Percentiles rank a stretch among this genome's conserved stretches.
These are phyloP conservation scores for Phaonia tiefii DNA, from an alignment of 2,888 invertebrate genomes.

Conservation along the genomic window DNA sequence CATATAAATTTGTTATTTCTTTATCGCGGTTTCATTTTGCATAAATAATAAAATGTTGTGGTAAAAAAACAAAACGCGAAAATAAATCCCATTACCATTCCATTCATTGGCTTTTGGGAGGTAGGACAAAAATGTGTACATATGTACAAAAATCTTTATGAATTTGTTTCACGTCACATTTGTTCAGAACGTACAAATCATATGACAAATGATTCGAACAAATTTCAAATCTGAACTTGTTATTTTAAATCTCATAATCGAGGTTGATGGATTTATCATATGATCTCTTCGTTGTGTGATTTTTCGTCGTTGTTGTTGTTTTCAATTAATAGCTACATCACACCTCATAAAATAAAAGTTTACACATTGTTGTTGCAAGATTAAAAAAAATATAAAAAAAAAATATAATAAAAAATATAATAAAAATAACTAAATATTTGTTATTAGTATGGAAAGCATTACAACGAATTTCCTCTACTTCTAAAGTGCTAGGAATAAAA, in stretches of 20 bases:
- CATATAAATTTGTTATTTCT: slow-evolving; percentile 62
- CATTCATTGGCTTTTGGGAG: too few species aligned
- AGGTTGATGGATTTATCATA: slow-evolving; percentile 63
- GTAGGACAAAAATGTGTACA: neutral
- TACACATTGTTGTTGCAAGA: too few species aligned
- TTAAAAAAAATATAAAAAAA: neutral
- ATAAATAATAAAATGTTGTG: slow-evolving; percentile 20
- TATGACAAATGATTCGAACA: slow-evolving; percentile 60
- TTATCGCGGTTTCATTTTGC: slow-evolving; percentile 34
- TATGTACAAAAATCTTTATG: slow-evolving; percentile 1
- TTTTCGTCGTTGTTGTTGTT: neutral
- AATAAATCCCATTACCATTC: neutral
- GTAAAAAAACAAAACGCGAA: neutral
- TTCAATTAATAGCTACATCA: slow-evolving; percentile 16
- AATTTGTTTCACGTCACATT: slow-evolving; percentile 57
- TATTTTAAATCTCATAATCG: slow-evolving; percentile 60
- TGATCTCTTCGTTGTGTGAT: slow-evolving; percentile 44
- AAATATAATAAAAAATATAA: neutral
- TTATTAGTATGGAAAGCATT: too few species aligned
- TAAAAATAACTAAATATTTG: slow-evolving; percentile 6
- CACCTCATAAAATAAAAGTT: neutral
- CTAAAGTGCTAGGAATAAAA: too few species aligned
- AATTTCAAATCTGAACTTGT: slow-evolving; percentile 47
- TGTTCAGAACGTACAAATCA: slow-evolving; percentile 51
- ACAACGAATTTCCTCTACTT: too few species aligned